Conservation (phyloP, 2,888 invertebrate genomes). For the Ichneumoninae sp. region DNA sequence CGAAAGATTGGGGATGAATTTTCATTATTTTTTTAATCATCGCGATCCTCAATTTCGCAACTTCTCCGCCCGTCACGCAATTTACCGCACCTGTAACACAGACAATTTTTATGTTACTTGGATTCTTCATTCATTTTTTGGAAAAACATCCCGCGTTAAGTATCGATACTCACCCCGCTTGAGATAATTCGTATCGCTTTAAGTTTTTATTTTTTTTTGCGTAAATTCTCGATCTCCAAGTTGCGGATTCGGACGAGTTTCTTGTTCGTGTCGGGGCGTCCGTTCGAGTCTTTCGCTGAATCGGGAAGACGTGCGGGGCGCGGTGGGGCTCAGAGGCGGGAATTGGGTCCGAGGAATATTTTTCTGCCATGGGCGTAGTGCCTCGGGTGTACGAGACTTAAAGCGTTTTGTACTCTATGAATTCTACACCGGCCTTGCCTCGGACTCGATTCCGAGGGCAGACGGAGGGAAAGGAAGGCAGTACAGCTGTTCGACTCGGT, state of each 20-base stretch:
- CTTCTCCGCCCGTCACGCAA: neutral
- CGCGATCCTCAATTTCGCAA: neutral
- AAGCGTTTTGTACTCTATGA: slow-evolving; percentile 14
- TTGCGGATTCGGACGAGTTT: neutral
- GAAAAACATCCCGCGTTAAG: neutral
- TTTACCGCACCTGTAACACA: neutral
- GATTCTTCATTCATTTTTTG: neutral
- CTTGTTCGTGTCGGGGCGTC: slow-evolving; percentile 50
- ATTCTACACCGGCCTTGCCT: slow-evolving; percentile 26
- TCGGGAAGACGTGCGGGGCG: slow-evolving; percentile 27
- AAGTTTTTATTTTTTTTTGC: neutral
- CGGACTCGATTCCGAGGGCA: slow-evolving; percentile 42
- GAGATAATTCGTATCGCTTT: too few species aligned
- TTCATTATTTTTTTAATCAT: neutral
- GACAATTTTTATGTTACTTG: neutral
- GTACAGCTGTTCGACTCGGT: slow-evolving; percentile 70
- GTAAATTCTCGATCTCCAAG: neutral
- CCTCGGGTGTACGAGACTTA: slow-evolving; percentile 31
- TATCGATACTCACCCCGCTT: neutral
- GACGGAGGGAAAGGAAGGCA: slow-evolving; percentile 60
- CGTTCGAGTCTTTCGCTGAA: slow-evolving; percentile 62
- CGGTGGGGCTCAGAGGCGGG: slow-evolving; percentile 26
- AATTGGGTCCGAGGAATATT: slow-evolving; percentile 41
- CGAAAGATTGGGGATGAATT: slow-evolving; percentile 1
- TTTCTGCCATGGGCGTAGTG: slow-evolving; percentile 61